These are phyloP conservation scores for Aleiodes sp. DNA, from an alignment of 1,140 invertebrate species.

Conservation along the genomic window DNA sequence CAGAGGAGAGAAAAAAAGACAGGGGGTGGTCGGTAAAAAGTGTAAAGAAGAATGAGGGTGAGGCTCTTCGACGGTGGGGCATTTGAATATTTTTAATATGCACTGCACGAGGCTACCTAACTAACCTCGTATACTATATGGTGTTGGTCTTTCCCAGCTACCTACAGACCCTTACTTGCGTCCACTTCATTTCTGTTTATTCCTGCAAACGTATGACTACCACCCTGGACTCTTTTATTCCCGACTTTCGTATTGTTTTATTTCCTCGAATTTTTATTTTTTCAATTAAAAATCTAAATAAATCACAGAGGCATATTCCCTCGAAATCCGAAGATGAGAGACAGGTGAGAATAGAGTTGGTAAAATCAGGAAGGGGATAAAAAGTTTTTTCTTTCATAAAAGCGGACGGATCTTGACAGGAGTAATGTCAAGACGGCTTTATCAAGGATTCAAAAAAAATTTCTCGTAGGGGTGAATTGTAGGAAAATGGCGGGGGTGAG, in stretches of 20 bases:
- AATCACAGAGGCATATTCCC: background rate
- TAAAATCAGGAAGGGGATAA: constrained; percentile 5
- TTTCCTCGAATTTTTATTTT: too few species aligned
- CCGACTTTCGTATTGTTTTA: too few species aligned
- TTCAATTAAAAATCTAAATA: background rate
- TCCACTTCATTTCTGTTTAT: constrained; percentile 3
- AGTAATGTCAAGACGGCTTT: background rate
- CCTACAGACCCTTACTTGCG: constrained; percentile 2
- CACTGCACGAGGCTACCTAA: constrained; percentile 55
- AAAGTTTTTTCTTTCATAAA: background rate
- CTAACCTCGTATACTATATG: constrained; percentile 50
- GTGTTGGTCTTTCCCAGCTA: background rate
- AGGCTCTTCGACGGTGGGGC: constrained; percentile 30
- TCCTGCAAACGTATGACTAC: background rate
- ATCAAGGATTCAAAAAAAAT: constrained; percentile 15
- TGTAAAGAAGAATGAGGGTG: constrained; percentile 24
- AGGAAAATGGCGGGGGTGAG: background rate
- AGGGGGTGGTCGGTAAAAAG: constrained; percentile 7
- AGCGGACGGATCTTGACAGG: background rate
- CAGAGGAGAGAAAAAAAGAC: constrained; percentile 16
- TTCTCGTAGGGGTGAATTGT: background rate
- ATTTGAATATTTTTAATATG: constrained; percentile 66
- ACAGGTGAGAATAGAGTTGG: constrained; percentile 5
- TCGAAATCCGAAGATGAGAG: background rate
- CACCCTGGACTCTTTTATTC: too few species aligned